These are phyloP conservation scores for Tachysurus vachellii DNA, from an alignment of 2,113 vertebrate genomes.

Conservation along the genomic window DNA sequence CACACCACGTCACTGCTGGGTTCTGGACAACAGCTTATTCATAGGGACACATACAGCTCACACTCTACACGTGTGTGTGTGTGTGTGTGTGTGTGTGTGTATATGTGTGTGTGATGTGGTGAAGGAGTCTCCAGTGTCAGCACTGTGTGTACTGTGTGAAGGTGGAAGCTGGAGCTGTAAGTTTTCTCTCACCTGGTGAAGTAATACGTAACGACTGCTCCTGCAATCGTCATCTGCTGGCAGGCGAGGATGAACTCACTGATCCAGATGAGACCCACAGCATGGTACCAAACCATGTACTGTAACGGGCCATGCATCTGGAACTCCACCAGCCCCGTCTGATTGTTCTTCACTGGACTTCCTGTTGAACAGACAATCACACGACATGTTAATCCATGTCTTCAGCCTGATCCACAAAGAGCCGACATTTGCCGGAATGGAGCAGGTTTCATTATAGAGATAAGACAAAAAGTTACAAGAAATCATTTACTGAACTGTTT, in stretches of 20 bases:
- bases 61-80: too few relatives aligned
- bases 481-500: too few relatives aligned
- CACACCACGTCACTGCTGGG: background rate
- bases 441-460: too few relatives aligned
- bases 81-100: too few relatives aligned
- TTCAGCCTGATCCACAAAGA: background rate
- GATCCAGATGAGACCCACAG: slow-evolving; percentile 96
- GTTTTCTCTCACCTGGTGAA: slow-evolving; percentile 91
- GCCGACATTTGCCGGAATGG: too few relatives aligned
- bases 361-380: slow-evolving; percentile 71
- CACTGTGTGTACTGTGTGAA: too few relatives aligned
- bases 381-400: background rate
- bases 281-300: slow-evolving; percentile 95
- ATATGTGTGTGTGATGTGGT: background rate
- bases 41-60: too few relatives aligned
- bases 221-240: slow-evolving; percentile 97
- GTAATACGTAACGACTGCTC: slow-evolving; percentile 97
- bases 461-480: too few relatives aligned
- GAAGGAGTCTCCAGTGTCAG: too few relatives aligned
- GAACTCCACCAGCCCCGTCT: slow-evolving; percentile 84
- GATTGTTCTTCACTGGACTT: slow-evolving; percentile 77
- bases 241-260: slow-evolving; percentile 96
- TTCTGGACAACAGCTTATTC: too few relatives aligned
- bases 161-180: too few relatives aligned
- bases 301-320: slow-evolving; percentile 81